Evolutionary conservation across 2,797 vertebrate genomes (phyloP).

Genomic region (Spinibarbus caldwelli): DNA sequence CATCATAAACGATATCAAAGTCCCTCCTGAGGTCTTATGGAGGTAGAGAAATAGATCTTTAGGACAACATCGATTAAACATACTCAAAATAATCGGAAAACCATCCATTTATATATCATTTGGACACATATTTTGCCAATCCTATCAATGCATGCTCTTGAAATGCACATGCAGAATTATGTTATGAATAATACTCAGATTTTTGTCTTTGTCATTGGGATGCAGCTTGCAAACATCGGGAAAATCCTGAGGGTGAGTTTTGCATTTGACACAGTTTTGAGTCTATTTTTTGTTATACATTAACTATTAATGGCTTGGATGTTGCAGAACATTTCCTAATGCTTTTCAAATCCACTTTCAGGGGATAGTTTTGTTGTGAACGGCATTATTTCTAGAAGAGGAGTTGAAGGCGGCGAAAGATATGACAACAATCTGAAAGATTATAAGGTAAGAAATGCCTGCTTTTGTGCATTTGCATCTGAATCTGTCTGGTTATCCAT

Average conservation of each 20-base stretch:
- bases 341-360: constrained; percentile 47
- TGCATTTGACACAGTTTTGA: constrained; percentile 14
- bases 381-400: constrained; percentile 76
- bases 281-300: constrained; percentile 15
- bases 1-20: not conserved
- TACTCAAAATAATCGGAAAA: not conserved
- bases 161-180: not conserved
- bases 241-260: constrained; percentile 86
- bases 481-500: not conserved
- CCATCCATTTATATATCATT: not conserved
- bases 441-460: constrained; percentile 74
- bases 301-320: not conserved
- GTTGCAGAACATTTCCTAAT: not conserved
- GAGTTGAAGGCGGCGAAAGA: constrained; percentile 80
- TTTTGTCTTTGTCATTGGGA: constrained; percentile 31
- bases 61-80: not conserved
- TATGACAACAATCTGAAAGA: constrained; percentile 74
- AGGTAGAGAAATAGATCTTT: no score
- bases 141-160: not conserved
- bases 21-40: not conserved
- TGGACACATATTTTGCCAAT: not conserved
- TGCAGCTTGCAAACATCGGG: constrained; percentile 81
- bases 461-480: not conserved
- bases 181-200: constrained; percentile 53
- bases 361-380: constrained; percentile 86